These are phyloP conservation scores for Eulemur coronatus DNA, from an alignment of 2,797 vertebrate genomes.

Conservation along the genomic window DNA sequence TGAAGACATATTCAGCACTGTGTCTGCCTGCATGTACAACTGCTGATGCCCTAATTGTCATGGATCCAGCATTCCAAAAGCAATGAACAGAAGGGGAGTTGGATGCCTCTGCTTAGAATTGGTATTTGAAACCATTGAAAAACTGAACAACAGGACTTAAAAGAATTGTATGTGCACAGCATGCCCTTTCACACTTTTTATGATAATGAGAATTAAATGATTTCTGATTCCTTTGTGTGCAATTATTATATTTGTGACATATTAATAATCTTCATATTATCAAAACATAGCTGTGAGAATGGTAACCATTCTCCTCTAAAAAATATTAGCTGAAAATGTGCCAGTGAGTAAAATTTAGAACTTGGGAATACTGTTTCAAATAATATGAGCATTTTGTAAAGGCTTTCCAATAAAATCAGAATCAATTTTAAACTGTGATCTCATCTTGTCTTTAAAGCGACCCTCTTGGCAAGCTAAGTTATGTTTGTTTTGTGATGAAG, in stretches of 20 bases:
- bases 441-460: not conserved
- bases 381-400: slow-evolving; percentile 20
- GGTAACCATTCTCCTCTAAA: not conserved
- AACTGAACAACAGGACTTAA: not conserved
- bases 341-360: not conserved
- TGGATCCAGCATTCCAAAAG: not conserved
- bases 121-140: slow-evolving; percentile 17
- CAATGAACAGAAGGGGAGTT: not conserved
- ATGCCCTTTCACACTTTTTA: not conserved
- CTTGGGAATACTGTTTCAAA: slow-evolving; percentile 4
- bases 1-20: not conserved
- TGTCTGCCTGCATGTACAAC: not conserved
- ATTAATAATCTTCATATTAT: slow-evolving; percentile 22
- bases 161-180: not conserved
- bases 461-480: not conserved
- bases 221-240: slow-evolving; percentile 15
- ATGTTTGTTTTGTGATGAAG: not conserved
- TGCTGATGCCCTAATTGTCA: not conserved
- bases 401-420: not conserved
- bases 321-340: not conserved
- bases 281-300: not conserved
- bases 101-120: not conserved
- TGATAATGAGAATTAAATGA: slow-evolving; percentile 31
- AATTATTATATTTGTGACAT: not conserved
- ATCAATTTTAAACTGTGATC: not conserved